Percentiles rank a stretch among this genome's conserved stretches.
These are phyloP conservation scores for Psephotus haematonotus DNA, from an alignment of 2,113 vertebrate genomes.

Conservation along the genomic window DNA sequence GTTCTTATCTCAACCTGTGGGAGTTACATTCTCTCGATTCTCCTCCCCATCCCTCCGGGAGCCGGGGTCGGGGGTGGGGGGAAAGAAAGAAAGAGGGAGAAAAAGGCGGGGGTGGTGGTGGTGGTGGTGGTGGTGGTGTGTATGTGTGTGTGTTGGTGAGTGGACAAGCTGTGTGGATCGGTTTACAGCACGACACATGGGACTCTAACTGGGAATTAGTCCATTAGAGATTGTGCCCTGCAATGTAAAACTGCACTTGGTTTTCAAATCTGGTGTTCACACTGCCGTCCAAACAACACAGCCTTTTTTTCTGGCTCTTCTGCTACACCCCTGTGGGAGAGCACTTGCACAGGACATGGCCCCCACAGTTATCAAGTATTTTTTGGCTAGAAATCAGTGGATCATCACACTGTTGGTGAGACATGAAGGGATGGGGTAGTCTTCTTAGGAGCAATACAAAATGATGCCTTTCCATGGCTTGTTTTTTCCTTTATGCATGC, in stretches of 20 bases:
- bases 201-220: background rate
- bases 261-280: background rate
- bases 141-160: no score
- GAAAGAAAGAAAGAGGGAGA: no score
- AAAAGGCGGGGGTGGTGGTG: no score
- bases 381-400: background rate
- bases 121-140: no score
- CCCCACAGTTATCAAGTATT: background rate
- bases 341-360: background rate
- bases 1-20: no score
- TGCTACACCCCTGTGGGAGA: accelerated
- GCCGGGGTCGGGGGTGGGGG: no score
- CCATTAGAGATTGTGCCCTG: background rate
- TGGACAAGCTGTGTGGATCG: no score
- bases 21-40: no score
- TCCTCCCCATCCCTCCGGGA: no score
- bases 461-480: background rate
- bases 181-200: no score
- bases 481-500: background rate
- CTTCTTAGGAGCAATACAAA: background rate
- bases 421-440: background rate
- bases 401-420: background rate
- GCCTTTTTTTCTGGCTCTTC: background rate
- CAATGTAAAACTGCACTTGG: background rate
- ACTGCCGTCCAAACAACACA: background rate